These are phyloP conservation scores for Silvanus unidentatus DNA, from an alignment of 2,888 invertebrate genomes.

Conservation along the genomic window DNA sequence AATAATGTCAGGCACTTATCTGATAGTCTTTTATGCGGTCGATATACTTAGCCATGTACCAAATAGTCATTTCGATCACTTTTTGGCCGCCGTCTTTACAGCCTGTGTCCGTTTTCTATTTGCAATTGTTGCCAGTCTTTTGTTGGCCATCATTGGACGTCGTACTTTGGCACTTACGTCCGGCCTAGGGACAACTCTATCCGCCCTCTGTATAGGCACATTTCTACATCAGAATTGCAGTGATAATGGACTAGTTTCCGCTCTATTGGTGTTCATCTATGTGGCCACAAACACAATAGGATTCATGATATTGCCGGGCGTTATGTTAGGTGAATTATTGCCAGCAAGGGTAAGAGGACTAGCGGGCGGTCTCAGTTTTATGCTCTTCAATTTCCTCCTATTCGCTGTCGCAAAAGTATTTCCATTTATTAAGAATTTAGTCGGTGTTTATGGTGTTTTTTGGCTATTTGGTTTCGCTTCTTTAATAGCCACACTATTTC, in stretches of 20 bases:
- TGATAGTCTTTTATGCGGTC: conserved; percentile 74
- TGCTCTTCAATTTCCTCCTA: conserved; percentile 61
- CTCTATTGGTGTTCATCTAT: conserved; percentile 57
- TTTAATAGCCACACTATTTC: conserved; percentile 56
- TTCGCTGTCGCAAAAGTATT: conserved; percentile 67
- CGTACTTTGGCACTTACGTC: conserved; percentile 62
- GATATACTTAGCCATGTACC: conserved; percentile 58
- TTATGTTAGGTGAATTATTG: conserved; percentile 70
- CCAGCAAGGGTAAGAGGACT: conserved; percentile 69
- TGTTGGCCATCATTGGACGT: conserved; percentile 59
- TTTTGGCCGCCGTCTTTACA: conserved; percentile 62
- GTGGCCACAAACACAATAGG: conserved; percentile 69
- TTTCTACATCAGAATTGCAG: conserved; percentile 46
- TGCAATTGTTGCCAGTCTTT: conserved; percentile 59
- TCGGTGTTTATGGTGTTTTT: conserved; percentile 66
- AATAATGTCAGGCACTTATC: conserved; percentile 68
- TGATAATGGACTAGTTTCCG: conserved; percentile 42
- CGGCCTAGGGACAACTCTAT: conserved; percentile 59
- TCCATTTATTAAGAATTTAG: conserved; percentile 53
- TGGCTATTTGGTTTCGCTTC: conserved; percentile 63
- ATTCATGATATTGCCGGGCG: conserved; percentile 67
- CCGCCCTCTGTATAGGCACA: conserved; percentile 56
- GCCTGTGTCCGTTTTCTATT: conserved; percentile 61
- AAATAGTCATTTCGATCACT: conserved; percentile 46
- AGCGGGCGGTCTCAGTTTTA: conserved; percentile 68